Conservation (phyloP, 1,140 invertebrate species). For the Ceratina australensis region DNA sequence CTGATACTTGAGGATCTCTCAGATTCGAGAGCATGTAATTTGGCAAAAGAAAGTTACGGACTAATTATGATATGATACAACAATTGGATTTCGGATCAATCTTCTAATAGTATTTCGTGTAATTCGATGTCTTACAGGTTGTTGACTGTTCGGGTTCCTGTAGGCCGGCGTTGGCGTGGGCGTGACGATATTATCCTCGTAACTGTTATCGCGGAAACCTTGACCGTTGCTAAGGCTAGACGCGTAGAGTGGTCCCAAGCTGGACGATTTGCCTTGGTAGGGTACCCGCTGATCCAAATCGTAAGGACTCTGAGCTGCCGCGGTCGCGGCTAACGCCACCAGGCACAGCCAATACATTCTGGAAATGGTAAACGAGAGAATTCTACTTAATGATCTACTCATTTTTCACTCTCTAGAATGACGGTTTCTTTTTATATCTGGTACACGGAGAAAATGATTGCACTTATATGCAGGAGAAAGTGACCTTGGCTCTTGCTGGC, state of each 20-base stretch:
- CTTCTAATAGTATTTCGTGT: not conserved
- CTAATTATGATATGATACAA: not conserved
- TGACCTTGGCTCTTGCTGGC: constrained; percentile 31
- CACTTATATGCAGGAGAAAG: constrained; percentile 32
- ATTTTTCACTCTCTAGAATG: not conserved
- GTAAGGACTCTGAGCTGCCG: constrained; percentile 71
- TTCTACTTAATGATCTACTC: too few relatives aligned
- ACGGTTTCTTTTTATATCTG: constrained; percentile 21
- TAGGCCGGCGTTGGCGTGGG: constrained; percentile 75
- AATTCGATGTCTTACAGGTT: constrained; percentile 54
- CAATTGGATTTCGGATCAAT: not conserved
- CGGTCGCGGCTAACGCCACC: constrained; percentile 66
- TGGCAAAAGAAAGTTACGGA: not conserved
- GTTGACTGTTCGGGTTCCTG: constrained; percentile 55
- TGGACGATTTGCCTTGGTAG: constrained; percentile 70
- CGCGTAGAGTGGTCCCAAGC: constrained; percentile 71
- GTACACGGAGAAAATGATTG: not conserved
- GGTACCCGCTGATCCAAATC: constrained; percentile 73
- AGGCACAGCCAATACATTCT: constrained; percentile 74
- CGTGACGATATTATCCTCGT: constrained; percentile 78
- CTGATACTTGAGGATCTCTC: constrained; percentile 18
- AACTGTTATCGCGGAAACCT: constrained; percentile 77
- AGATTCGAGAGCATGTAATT: too few relatives aligned
- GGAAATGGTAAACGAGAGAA: constrained; percentile 23
- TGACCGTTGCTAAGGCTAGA: constrained; percentile 65